A percentile compares a stretch with the other conserved stretches of the same genome.
phyloP scores from a whole-genome alignment of 2,888 invertebrate genomes.

The Meteorus colon region DNA sequence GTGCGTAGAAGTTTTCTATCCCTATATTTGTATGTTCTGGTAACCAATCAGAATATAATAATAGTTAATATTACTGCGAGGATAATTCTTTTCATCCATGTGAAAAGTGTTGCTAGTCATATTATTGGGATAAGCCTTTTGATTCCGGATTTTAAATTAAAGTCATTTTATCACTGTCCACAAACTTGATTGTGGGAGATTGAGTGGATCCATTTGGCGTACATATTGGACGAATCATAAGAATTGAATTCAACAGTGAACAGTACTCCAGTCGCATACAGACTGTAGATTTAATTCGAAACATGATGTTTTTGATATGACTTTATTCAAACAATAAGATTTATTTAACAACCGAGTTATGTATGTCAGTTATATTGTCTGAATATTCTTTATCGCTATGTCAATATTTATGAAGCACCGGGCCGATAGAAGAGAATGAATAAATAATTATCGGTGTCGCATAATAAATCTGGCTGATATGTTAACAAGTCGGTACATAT shows the following conservation, averaged over 20 bases:
- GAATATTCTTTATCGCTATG: constrained; percentile 53
- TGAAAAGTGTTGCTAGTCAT: constrained; percentile 51
- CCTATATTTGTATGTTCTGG: constrained; percentile 33
- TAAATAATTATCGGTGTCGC: constrained; percentile 19
- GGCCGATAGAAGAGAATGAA: constrained; percentile 40
- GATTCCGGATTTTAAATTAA: constrained; percentile 46
- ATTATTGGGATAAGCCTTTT: constrained; percentile 53
- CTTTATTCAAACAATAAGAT: constrained; percentile 14
- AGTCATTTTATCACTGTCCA: constrained; percentile 17
- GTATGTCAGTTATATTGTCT: constrained; percentile 43
- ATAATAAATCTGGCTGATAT: constrained; percentile 36
- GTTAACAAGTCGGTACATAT: constrained; percentile 20
- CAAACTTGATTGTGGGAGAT: not conserved
- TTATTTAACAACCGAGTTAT: not conserved
- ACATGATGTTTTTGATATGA: constrained; percentile 24
- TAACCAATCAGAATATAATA: constrained; percentile 43
- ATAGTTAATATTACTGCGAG: constrained; percentile 48
- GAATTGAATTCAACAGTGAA: not conserved
- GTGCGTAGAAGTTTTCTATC: constrained; percentile 45
- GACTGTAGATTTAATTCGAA: constrained; percentile 12
- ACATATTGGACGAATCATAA: constrained; percentile 23
- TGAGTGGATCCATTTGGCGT: constrained; percentile 19
- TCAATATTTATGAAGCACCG: constrained; percentile 53
- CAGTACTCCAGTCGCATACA: constrained; percentile 20
- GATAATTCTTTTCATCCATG: constrained; percentile 44